Evolutionary conservation across 2,113 vertebrate species (phyloP).

Genomic region (Patagioenas fasciata): DNA sequence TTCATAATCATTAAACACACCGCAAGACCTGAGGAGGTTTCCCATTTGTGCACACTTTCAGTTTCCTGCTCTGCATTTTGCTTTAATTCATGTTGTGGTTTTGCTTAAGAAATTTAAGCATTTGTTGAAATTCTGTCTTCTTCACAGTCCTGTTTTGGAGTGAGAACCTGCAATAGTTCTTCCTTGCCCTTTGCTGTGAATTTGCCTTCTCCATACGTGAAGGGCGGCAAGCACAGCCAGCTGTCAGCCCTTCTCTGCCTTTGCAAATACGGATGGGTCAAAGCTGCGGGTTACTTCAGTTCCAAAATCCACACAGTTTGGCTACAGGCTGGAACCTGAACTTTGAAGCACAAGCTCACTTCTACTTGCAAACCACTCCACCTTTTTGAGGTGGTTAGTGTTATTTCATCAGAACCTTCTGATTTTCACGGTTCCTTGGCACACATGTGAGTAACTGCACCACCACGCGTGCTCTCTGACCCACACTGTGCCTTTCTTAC

Average conservation of each 20-base stretch:
- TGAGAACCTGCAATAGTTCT: not conserved
- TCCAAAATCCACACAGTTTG: not conserved
- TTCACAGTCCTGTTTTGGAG: not conserved
- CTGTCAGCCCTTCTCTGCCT: not conserved
- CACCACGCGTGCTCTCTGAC: not conserved
- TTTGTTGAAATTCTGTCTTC: not conserved
- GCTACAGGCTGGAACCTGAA: not conserved
- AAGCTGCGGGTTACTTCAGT: not conserved
- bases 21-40: not conserved
- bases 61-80: not conserved
- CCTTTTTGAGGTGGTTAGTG: not conserved
- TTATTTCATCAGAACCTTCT: not conserved
- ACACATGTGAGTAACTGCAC: not conserved
- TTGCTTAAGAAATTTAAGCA: not conserved
- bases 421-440: not conserved
- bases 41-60: not conserved
- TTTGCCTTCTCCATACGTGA: not conserved
- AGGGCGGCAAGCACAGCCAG: not conserved
- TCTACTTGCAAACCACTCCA: not conserved
- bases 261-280: not conserved
- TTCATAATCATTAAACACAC: not conserved
- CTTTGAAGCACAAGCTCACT: not conserved
- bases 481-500: not conserved
- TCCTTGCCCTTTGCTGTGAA: not conserved
- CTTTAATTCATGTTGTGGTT: not conserved